phyloP scores from a whole-genome alignment of 1,140 invertebrate species.

The Nomia melanderi region DNA sequence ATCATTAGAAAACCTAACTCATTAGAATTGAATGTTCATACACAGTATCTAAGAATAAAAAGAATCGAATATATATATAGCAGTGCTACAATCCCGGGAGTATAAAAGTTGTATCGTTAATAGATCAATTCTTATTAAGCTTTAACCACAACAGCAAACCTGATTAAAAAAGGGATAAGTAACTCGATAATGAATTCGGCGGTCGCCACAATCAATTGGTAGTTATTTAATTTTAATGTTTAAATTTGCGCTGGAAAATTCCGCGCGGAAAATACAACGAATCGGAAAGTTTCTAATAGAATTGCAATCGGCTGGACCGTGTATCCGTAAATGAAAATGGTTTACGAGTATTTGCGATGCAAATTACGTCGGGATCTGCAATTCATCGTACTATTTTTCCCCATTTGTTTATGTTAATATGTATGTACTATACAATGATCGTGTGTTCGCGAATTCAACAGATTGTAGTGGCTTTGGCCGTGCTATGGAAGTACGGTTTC shows the following conservation, averaged over 20 bases:
- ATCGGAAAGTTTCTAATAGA: slow-evolving; percentile 23
- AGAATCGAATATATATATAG: too few species aligned
- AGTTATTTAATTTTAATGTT: slow-evolving; percentile 3
- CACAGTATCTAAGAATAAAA: too few species aligned
- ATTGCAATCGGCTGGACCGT: slow-evolving; percentile 5
- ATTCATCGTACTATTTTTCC: slow-evolving; percentile 33
- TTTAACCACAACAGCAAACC: too few species aligned
- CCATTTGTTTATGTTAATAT: slow-evolving; percentile 20
- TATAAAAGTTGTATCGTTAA: too few species aligned
- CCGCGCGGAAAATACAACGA: background rate
- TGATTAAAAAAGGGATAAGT: background rate
- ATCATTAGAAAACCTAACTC: too few species aligned
- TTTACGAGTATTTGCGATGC: slow-evolving; percentile 33
- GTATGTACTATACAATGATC: background rate
- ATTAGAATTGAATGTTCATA: too few species aligned
- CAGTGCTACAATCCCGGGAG: too few species aligned
- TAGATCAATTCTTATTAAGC: too few species aligned
- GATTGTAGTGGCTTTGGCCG: background rate
- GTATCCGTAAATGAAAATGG: slow-evolving; percentile 35
- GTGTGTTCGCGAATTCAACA: slow-evolving; percentile 30
- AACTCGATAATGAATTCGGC: background rate
- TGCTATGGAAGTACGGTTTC: slow-evolving; percentile 5
- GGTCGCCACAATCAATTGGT: background rate
- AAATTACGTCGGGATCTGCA: slow-evolving; percentile 18
- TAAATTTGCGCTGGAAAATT: slow-evolving; percentile 1